Conservation (phyloP, 2,888 invertebrate species). For the Metacarcinus magister region DNA sequence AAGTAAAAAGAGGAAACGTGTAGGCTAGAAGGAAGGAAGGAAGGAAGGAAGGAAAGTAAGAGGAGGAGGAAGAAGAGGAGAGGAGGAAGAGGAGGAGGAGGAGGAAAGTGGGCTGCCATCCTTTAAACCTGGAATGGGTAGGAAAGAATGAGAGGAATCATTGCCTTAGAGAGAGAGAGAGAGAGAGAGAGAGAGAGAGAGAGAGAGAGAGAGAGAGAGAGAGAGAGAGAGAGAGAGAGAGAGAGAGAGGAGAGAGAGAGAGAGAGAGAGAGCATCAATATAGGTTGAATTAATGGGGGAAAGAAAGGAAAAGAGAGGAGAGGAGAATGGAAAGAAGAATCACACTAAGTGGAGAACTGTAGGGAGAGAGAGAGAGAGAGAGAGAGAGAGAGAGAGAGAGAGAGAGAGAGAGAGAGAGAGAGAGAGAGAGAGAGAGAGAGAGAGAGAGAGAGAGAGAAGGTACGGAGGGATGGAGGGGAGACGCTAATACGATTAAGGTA, state of each 20-base stretch:
- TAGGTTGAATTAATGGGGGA: not conserved
- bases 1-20: not conserved
- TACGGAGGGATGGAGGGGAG: not conserved
- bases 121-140: not conserved
- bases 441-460: slow-evolving; percentile 34
- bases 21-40: not conserved
- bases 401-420: not conserved
- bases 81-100: slow-evolving; percentile 55
- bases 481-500: not conserved
- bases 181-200: slow-evolving; percentile 26
- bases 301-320: not conserved
- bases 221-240: slow-evolving; percentile 2
- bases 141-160: slow-evolving; percentile 26
- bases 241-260: not conserved
- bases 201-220: slow-evolving; percentile 6
- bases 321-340: not conserved
- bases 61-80: slow-evolving; percentile 30
- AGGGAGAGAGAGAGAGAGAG: not conserved
- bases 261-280: not conserved
- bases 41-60: not conserved
- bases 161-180: not conserved
- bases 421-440: slow-evolving; percentile 42
- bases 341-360: not conserved
- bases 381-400: not conserved
- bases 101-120: not conserved